Base-by-base conservation (phyloP, 2,888 invertebrate species). In the Noctua pronuba region DNA sequence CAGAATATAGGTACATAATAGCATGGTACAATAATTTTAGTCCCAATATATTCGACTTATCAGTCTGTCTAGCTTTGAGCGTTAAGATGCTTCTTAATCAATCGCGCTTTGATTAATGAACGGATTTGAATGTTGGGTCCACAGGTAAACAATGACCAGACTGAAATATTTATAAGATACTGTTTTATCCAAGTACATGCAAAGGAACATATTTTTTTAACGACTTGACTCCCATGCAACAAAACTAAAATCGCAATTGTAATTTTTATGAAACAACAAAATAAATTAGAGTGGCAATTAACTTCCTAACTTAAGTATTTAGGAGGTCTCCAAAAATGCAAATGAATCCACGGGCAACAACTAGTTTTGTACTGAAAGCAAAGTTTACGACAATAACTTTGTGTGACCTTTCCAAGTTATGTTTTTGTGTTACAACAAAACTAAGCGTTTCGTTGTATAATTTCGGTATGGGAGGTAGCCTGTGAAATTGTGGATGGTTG, bases 341-440 rank as follows among this genome's bases (percentile, higher is more conserved):
- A 78, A 28, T n/a, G 24, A 52, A 77, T 28, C 44, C 28, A 18
- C 11, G 16, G 21, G 2, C 2, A 65, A n/a, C 4, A n/a, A 0
- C 8, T 58, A 58, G 79, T 64, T 38, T 18, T 38, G 8, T 52
- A 64, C 79, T 38, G 16, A 41, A 58, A 66, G 31, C n/a, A 8
- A 73, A 79, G 58, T 66, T 65, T 49, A 66, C 41, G 13, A 35
- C 10, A 28, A 1, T 46, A 65, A 72, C 46, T 79, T 72, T 38
- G 38, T 44, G 21, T 77, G 68, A 68, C 58, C 71, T 62, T 68
- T 44, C 11, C 24, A 77, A 68, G 46, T 68, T 68, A 62, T 38
- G 69, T 77, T 82, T 77, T 71, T 82, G 71, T 38, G 21, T 64
- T 38, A n/a, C n/a, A n/a, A 64, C 64, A n/a, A n/a, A 41, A 41